A percentile compares a stretch with the other conserved stretches of the same genome.
Conservation (phyloP, 2,888 invertebrate species). For the Xiphydria camelus region DNA sequence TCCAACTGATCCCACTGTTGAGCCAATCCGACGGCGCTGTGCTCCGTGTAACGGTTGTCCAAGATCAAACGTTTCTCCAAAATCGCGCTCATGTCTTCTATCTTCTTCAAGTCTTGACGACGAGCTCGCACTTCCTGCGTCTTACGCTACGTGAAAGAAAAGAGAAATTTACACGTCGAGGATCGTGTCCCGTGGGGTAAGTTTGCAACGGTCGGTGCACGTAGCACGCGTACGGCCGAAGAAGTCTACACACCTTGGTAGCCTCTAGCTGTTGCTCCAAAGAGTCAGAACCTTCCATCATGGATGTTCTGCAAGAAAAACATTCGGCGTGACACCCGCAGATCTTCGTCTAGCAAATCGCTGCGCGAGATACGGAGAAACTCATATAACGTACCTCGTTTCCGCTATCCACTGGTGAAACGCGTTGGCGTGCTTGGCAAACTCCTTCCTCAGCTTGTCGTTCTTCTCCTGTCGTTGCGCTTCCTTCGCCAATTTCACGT, state of each 20-base stretch:
- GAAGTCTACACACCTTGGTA: conserved; percentile 67
- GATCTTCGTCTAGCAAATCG: no score
- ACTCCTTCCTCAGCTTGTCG: conserved; percentile 96
- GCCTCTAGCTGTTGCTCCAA: conserved; percentile 97
- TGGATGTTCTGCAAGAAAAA: conserved; percentile 76
- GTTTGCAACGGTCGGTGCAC: no score
- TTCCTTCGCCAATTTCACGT: conserved; percentile 93
- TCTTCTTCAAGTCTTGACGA: conserved; percentile 90
- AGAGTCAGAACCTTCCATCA: conserved; percentile 99
- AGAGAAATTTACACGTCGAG: not conserved
- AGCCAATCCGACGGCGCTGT: conserved; percentile 91
- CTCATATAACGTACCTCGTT: conserved; percentile 91
- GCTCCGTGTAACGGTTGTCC: conserved; percentile 99
- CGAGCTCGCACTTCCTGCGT: conserved; percentile 94
- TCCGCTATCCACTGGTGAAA: conserved; percentile 99
- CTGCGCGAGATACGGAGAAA: no score
- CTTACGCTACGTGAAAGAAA: conserved; percentile 79
- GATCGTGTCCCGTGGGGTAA: no score
- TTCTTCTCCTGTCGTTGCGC: conserved; percentile 99
- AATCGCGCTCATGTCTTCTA: conserved; percentile 93
- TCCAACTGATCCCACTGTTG: conserved; percentile 99
- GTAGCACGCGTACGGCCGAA: no score
- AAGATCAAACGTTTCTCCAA: conserved; percentile 96
- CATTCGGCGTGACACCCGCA: no score
- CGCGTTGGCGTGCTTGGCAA: conserved; percentile 97